Evolutionary conservation across 2,797 vertebrate species (phyloP).

Genomic region (Peromyscus nudipes): DNA sequence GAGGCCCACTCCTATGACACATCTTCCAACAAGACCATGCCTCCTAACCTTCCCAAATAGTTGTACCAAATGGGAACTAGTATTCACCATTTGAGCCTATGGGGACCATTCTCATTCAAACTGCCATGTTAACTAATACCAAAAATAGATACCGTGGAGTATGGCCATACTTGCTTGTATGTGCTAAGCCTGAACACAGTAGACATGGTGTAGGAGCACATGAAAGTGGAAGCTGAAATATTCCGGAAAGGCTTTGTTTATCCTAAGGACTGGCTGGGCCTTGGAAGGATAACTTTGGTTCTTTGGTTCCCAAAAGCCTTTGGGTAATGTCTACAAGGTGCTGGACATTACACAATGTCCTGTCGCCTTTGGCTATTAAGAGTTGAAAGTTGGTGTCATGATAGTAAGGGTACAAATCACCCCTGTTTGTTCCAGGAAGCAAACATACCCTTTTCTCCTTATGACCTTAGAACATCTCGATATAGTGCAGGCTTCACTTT

Average conservation of each 20-base stretch:
- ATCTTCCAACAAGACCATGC: neutral
- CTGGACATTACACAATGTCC: too few species aligned
- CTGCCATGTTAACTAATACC: neutral
- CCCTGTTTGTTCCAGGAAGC: neutral
- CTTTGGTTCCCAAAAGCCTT: slow-evolving; percentile 27
- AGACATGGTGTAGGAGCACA: neutral
- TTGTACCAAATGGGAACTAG: neutral
- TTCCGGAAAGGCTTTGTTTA: neutral
- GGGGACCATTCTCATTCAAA: neutral
- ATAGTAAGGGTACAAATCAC: too few species aligned
- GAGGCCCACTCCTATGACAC: neutral
- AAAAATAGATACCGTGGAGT: neutral
- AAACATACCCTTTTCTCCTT: neutral
- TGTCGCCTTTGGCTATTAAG: neutral
- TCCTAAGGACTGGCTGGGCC: neutral
- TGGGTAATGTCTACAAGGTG: neutral
- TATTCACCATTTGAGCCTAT: neutral
- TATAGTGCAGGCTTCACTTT: neutral
- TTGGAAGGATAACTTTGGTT: neutral
- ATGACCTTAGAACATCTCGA: neutral
- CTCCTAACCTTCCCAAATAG: neutral
- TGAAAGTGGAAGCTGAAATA: neutral
- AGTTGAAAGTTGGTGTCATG: neutral
- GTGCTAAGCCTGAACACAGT: neutral
- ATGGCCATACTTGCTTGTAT: neutral